Base-by-base conservation (phyloP, 2,797 vertebrate genomes). In the Sebastolobus altivelis region DNA sequence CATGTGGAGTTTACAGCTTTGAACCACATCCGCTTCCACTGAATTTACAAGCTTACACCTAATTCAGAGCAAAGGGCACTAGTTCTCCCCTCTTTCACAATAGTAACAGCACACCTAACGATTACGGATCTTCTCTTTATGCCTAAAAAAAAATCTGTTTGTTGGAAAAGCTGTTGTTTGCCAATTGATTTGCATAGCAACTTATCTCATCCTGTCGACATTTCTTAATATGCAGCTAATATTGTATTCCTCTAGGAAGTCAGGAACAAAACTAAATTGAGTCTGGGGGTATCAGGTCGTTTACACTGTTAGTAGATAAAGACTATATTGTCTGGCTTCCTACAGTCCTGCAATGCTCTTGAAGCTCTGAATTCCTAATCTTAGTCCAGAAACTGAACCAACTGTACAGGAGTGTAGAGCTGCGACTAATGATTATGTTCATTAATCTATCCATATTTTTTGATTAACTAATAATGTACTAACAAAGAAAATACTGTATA, bases 101-200 rank as follows among this genome's bases (percentile, higher is more conserved):
- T 29, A 37, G 0, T 8, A 37, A 14, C 2, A 22, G 2, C 13
- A 8, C 38, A 37, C 3, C 20, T 52, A 31, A 14, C 8, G 70
- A 22, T 49, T 10, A 31, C 31, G 0, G 71, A 18, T 18, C 40
- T 49, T 58, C 6, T 35, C 13, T 33, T 18, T 55, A 22, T 16
- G 1, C 8, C 0, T 18, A 27, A 37, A 66, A 33, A 1, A 35
- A 6, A 5, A 37, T 35, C 8, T 37, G 5, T 38, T 1, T 29
- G 43, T 22, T 46, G 11, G 11, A 54, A 70, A 2, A 56, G 6
- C 2, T 49, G 16, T n/a, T 35, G 33, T 65, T 60, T 49, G n/a
- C 31, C 27, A 65, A 6, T 16, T 60, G 6, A 67, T 75, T 69
- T 70, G 27, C 71, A 72, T 58, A 1, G 29, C 37, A 73, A 43